A percentile compares a stretch with the other conserved stretches of the same genome.
Conservation (phyloP, 1,140 invertebrate genomes). For the Trichonephila clavipes region DNA sequence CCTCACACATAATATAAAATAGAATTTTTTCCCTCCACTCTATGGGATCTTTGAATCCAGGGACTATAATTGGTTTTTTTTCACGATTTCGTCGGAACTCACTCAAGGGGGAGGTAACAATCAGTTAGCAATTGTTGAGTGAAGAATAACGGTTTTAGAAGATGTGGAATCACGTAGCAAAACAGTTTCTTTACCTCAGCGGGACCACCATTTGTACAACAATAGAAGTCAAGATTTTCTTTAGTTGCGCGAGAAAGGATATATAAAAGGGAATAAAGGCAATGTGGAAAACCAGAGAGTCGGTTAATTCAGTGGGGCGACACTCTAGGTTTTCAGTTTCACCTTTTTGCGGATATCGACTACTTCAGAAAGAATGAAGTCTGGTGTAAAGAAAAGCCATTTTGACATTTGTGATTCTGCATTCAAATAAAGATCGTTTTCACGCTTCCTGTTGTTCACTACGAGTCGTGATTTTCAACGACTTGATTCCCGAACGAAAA, state of each 20-base stretch:
- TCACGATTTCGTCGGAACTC: background rate
- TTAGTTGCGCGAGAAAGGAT: background rate
- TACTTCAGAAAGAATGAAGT: background rate
- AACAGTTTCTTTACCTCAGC: slow-evolving; percentile 43
- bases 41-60: background rate
- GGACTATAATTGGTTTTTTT: slow-evolving; percentile 48
- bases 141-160: slow-evolving; percentile 61
- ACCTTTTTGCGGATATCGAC: slow-evolving; percentile 52
- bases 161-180: slow-evolving; percentile 43
- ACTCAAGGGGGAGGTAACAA: slow-evolving; percentile 24
- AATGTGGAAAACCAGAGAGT: background rate
- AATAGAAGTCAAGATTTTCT: slow-evolving; percentile 43
- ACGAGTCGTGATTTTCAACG: background rate
- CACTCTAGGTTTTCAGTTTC: slow-evolving; percentile 57
- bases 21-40: background rate
- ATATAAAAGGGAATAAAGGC: slow-evolving; percentile 7
- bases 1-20: background rate
- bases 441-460: slow-evolving; percentile 53
- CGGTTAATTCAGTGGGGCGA: slow-evolving; percentile 55
- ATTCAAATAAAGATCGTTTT: slow-evolving; percentile 62
- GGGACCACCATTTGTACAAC: slow-evolving; percentile 54
- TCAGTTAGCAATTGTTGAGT: slow-evolving; percentile 53
- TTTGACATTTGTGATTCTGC: slow-evolving; percentile 56
- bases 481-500: background rate
- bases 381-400: slow-evolving; percentile 15